phyloP scores from a whole-genome alignment of 2,113 vertebrate genomes.

The Meles meles region DNA sequence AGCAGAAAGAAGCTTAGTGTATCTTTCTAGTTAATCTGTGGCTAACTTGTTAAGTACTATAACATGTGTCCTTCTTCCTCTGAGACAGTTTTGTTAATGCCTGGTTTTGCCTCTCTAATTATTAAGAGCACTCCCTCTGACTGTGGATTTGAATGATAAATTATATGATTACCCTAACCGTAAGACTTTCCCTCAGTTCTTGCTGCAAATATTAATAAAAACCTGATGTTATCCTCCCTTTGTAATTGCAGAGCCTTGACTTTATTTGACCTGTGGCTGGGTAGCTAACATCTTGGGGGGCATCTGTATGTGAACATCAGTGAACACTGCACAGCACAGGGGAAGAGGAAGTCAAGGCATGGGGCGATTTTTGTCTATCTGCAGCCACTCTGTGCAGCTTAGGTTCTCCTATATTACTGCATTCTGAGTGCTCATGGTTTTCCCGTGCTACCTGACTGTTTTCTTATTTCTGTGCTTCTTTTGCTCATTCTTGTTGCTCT shows the following conservation, averaged over 20 bases:
- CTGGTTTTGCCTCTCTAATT: not conserved
- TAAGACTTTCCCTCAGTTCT: not conserved
- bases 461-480: not conserved
- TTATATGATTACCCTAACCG: not conserved
- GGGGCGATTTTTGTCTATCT: not conserved
- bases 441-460: not conserved
- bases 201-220: not conserved
- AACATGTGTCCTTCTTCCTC: not conserved
- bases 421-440: not conserved
- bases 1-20: not conserved
- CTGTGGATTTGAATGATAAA: not conserved
- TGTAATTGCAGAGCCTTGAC: not conserved
- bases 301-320: not conserved
- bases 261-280: not conserved
- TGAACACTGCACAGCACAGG: no score
- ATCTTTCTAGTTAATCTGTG: not conserved
- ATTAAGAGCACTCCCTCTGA: not conserved
- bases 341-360: not conserved
- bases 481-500: not conserved
- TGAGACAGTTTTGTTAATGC: not conserved
- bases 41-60: not conserved
- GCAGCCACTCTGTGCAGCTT: not conserved
- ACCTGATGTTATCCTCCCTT: not conserved
- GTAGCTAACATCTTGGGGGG: not conserved
- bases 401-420: no score